Evolutionary conservation across 2,113 vertebrate genomes (phyloP), one percentile per base, ranked within the genome.

Genomic region (Ameiurus melas): DNA sequence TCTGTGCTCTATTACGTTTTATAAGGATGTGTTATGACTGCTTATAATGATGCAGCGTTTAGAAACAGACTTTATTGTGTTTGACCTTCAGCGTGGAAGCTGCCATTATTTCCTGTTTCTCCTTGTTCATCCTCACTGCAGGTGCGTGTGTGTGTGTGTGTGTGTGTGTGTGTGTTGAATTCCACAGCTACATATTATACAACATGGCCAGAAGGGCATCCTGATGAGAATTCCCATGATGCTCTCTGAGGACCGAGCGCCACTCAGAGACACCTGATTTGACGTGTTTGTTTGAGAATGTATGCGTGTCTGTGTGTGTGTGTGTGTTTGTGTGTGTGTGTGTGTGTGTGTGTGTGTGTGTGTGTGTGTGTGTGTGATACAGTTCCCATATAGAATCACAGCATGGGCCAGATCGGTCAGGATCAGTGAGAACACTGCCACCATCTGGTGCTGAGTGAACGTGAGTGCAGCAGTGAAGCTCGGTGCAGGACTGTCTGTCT

Each of bases 341-440:
- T 79, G 73, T 79, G 82, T 84, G 66, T 75, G 33, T 75, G 80
- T 51, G 68, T 36, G 57, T 78, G 58, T 86, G 78, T 84, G 36
- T 51, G 47, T 51, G 47, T 51, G 47, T 51, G 47, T 51, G 47
- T 47, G 62, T 33, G 47, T 33, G 53, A 30, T 73, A 83, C 19
- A 39, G 57, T 60, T 73, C 25, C 30, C 25, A 27, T 78, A 70
- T 3, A 79, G 4, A 85, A 58, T 27, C 25, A 83, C 25, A 55
- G 70, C 33, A 27, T 64, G 22, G 43, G 86, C 66, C 70, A 58
- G 51, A 62, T 71, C 22, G 85, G 43, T 89, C 78, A 88, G 62
- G 87, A 92, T 89, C 85, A 94, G 93, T 94, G 93, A 94, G 92
- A 94, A 94, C 91, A 94, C 91, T 92, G 93, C 94, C 95, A 95